These are phyloP conservation scores for Xiphophorus birchmanni DNA, from an alignment of 2,797 vertebrate species.

Conservation along the genomic window DNA sequence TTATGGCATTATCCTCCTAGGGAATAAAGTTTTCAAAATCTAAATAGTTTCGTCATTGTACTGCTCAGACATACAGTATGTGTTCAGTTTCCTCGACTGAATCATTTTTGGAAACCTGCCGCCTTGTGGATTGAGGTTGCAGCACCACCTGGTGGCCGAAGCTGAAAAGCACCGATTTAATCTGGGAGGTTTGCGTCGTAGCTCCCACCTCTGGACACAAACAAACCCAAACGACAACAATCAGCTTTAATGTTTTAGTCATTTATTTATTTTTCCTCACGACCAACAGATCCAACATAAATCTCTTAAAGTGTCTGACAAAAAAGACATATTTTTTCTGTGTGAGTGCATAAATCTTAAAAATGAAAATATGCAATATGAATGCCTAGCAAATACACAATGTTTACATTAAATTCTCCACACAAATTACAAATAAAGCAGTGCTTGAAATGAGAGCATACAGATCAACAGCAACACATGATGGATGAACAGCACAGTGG, in stretches of 20 bases:
- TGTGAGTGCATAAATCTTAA: slow-evolving; percentile 3
- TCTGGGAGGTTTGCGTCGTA: background rate
- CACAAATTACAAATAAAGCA: slow-evolving; percentile 43
- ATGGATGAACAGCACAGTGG: slow-evolving; percentile 5
- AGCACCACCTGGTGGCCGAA: slow-evolving; percentile 54
- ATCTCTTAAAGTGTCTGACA: slow-evolving; percentile 25
- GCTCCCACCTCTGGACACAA: too few relatives aligned
- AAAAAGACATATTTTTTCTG: background rate
- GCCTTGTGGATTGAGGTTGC: slow-evolving; percentile 16
- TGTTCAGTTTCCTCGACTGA: background rate
- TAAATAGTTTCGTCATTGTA: slow-evolving; percentile 16
- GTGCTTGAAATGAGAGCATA: slow-evolving; percentile 22
- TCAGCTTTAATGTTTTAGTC: slow-evolving; percentile 33
- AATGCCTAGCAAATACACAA: slow-evolving; percentile 10
- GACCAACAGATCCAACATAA: slow-evolving; percentile 27
- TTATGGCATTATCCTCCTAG: slow-evolving; percentile 84
- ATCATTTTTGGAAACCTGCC: background rate
- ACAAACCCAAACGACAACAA: background rate
- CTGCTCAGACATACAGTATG: background rate
- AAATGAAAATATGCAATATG: slow-evolving; percentile 36
- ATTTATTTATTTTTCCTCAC: slow-evolving; percentile 35
- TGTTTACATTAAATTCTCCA: slow-evolving; percentile 50
- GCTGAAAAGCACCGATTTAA: background rate
- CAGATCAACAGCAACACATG: slow-evolving; percentile 14
- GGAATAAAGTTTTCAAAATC: slow-evolving; percentile 84